phyloP scores from a whole-genome alignment of 2,888 invertebrate species.

The Elysia crispata region DNA sequence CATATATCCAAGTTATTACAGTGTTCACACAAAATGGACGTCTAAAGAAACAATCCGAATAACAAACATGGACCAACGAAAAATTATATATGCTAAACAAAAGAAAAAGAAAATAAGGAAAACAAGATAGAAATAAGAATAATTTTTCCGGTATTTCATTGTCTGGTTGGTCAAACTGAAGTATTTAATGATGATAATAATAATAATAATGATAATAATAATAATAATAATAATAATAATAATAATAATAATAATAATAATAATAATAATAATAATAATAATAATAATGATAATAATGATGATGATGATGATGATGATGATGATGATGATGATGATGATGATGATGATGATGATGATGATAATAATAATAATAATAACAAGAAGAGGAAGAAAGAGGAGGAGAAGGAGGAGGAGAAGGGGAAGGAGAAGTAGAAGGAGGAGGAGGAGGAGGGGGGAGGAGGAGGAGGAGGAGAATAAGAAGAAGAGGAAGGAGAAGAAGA shows the following conservation, averaged over 20 bases:
- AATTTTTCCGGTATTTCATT: too few species aligned
- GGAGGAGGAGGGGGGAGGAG: not conserved
- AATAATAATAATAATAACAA: slow-evolving; percentile 13
- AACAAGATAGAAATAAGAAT: too few species aligned
- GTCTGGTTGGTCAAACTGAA: too few species aligned
- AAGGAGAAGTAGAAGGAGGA: slow-evolving; percentile 2
- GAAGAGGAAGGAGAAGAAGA: not conserved
- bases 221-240: slow-evolving; percentile 12
- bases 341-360: not conserved
- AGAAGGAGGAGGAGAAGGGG: too few species aligned
- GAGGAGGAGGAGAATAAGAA: too few species aligned
- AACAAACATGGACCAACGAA: too few species aligned
- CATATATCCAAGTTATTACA: too few species aligned
- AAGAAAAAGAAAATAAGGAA: too few species aligned
- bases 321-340: not conserved
- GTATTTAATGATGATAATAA: not conserved
- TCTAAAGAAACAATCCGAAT: too few species aligned
- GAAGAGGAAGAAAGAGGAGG: not conserved
- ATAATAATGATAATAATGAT: not conserved
- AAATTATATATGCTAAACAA: too few species aligned
- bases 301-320: not conserved
- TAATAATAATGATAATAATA: slow-evolving; percentile 10
- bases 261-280: slow-evolving; percentile 15
- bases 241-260: slow-evolving; percentile 10
- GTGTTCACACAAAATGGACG: too few species aligned